Base-by-base conservation (phyloP, 2,797 vertebrate species). In the Microctenopoma stevenorrisi region DNA sequence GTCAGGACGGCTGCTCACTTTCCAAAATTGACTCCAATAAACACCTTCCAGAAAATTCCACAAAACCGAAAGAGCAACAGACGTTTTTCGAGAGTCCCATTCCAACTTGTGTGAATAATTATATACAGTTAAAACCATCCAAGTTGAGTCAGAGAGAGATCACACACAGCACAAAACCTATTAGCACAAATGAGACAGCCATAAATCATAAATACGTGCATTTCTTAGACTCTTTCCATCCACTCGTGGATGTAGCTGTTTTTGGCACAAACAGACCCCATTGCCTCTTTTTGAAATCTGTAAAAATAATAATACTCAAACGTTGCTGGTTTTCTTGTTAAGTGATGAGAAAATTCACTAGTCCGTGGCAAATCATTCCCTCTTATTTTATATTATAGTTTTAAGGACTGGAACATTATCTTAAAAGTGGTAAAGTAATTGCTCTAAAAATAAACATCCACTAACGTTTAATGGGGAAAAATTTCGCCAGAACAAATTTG, bases 1-100 rank as follows among this genome's bases (percentile, higher is more conserved):
- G 84, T 90, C 81, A 82, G 67, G 68, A 68, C 12, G 69, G 83
- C 78, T 60, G 75, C 85, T 86, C 71, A 79, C 76, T 91, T 93
- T 93, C 90, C 90, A 82, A 90, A 81, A 89, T 69, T 79, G 86
- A 81, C 79, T 90, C 88, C 91, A 94, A 93, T 94, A 93, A 94
- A 93, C 92, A 93, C 89, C 90, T 92, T 82, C 81, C 76, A 81
- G 61, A 90, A 92, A 88, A 89, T 88, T 91, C 87, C 87, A 82
- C 83, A 88, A 83, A 89, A 83, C 79, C 63, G 76, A 55, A 81
- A 38, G 59, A 88, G 80, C 83, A 89, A 78, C 77, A 83, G 80
- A 72, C 33, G 58, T 35, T 65, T 78, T 80, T 71, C 59, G 38
- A 66, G 44, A n/a, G 42, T 65, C 67, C 73, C 52, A 16, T 6